A percentile compares a stretch with the other conserved stretches of the same genome.
Conservation (phyloP, 1,140 invertebrate genomes). For the Oncopodura yosiiana region DNA sequence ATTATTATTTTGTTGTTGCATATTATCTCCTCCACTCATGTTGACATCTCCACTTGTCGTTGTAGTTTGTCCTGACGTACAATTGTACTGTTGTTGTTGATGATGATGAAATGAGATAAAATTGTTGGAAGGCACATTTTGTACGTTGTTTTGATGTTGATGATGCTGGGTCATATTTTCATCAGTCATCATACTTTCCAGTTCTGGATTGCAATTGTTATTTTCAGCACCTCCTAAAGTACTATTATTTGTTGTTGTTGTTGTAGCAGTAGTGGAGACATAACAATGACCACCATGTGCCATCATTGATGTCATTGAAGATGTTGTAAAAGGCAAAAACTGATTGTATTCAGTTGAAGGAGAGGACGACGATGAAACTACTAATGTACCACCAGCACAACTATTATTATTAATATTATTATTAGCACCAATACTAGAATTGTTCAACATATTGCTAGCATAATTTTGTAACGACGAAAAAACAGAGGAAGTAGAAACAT, state of each 20-base stretch:
- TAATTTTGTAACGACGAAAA: too few relatives aligned
- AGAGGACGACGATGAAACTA: not conserved
- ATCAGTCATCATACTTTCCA: not conserved
- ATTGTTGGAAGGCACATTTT: constrained; percentile 20
- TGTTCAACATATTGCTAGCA: too few relatives aligned
- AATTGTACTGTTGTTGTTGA: constrained; percentile 1
- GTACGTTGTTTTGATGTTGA: not conserved
- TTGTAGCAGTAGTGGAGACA: not conserved
- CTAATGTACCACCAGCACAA: not conserved
- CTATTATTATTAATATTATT: too few relatives aligned
- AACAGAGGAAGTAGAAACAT: too few relatives aligned
- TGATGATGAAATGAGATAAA: constrained; percentile 1
- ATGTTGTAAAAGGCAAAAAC: constrained; percentile 24
- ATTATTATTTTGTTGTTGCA: not conserved
- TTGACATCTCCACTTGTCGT: too few relatives aligned
- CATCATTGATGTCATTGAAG: not conserved
- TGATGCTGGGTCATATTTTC: not conserved
- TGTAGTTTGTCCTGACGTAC: not conserved
- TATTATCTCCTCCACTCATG: too few relatives aligned
- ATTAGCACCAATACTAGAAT: too few relatives aligned
- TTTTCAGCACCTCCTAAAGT: not conserved
- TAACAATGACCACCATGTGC: not conserved
- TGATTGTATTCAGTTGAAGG: constrained; percentile 28
- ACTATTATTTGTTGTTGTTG: not conserved
- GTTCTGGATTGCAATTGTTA: not conserved